Base-by-base conservation (phyloP, 2,888 invertebrate genomes). In the Drosophila paracracens region DNA sequence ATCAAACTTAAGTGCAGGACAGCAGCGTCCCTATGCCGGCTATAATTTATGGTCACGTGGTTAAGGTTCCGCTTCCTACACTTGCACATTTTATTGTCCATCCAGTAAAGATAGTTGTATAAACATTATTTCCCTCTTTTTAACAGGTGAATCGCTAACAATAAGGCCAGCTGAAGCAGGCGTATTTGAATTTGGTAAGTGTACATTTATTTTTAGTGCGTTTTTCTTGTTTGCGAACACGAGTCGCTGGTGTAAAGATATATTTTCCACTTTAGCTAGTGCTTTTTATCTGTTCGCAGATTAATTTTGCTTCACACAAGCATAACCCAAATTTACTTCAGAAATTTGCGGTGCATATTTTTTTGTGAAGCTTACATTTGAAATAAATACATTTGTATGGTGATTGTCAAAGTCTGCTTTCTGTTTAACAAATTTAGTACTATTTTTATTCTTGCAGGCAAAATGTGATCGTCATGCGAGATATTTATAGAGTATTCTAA, bases 231-330 rank as follows among this genome's bases (percentile, higher is more conserved):
- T 29, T 48, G 83, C 81, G 92, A 91, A 85, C 84, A 79, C 62
- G 92, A 92, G 92, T 92, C 92, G 91, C 92, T 92, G 86, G 91
- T 92, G 75, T 82, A 83, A 85, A 91, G 92, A 92, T 64, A 67
- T 62, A 67, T 61, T 53, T 2, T 54, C 82, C 57, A 90, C 88
- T 92, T 91, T 91, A 82, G 77, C 90, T 84, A 91, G 92, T 92
- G 92, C 92, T 92, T 91, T 82, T 89, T 87, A 75, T 74, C 60
- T 89, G 88, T 87, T 92, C 92, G 91, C 53, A 92, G 88, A 92
- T 27, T 25, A 91, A 92, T 67, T 51, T 71, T 72, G 53, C 77
- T 83, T 89, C 81, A 78, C 86, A 69, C 92, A 92, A 92, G 92
- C 92, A 92, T 86, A 92, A 92, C 92, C 90, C 91, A 92, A 91